phyloP scores from a whole-genome alignment of 2,113 vertebrate species.

The Xyrauchen texanus region DNA sequence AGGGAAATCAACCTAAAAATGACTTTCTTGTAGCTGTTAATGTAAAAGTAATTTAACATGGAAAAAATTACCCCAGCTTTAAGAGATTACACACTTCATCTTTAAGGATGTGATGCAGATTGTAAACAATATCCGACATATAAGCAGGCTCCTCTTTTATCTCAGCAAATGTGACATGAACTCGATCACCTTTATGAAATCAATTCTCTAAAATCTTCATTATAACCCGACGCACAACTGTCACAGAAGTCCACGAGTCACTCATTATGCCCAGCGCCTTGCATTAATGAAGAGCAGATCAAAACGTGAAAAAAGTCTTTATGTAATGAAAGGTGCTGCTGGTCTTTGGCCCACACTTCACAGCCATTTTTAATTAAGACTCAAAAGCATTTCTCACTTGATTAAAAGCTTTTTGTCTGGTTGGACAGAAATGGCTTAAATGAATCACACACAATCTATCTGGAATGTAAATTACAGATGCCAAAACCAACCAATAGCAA shows the following conservation, averaged over 20 bases:
- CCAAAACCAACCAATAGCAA: too few species aligned
- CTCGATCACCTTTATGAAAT: slow-evolving; percentile 17
- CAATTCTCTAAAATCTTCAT: slow-evolving; percentile 6
- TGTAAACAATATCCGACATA: neutral
- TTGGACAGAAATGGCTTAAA: too few species aligned
- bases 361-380: slow-evolving; percentile 14
- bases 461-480: too few species aligned
- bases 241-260: neutral
- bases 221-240: neutral
- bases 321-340: slow-evolving; percentile 19
- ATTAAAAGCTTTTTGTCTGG: too few species aligned
- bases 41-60: too few species aligned
- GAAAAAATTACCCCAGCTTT: too few species aligned
- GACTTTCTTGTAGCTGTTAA: too few species aligned
- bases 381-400: neutral
- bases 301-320: neutral
- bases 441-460: too few species aligned
- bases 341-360: neutral
- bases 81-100: neutral
- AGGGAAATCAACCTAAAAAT: too few species aligned
- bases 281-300: neutral
- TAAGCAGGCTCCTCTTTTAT: neutral
- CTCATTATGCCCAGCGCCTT: slow-evolving; percentile 17
- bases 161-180: neutral
- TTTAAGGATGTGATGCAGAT: neutral